Evolutionary conservation across 2,113 vertebrate genomes (phyloP).

Genomic region (Serilophus lunatus): DNA sequence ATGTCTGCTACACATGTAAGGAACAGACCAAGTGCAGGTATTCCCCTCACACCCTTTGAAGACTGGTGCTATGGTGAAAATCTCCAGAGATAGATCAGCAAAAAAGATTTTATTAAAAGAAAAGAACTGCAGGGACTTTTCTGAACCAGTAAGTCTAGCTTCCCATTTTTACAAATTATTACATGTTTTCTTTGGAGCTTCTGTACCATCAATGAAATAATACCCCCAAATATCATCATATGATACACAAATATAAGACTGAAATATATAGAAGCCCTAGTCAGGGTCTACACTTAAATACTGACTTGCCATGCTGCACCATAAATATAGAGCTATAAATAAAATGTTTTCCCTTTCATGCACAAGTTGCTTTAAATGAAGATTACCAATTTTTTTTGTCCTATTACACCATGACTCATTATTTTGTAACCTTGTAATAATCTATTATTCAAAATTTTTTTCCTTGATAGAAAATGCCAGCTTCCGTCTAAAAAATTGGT

Average conservation of each 20-base stretch:
- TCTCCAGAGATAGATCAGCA: background rate
- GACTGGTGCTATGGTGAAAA: background rate
- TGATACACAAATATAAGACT: background rate
- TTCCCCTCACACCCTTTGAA: background rate
- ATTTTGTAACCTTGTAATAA: background rate
- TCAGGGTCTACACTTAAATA: background rate
- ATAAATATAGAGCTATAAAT: background rate
- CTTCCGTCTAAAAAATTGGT: background rate
- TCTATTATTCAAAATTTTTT: background rate
- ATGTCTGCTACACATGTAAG: background rate
- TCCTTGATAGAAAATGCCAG: background rate
- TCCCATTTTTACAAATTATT: background rate
- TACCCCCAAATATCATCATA: background rate
- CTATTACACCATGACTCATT: background rate
- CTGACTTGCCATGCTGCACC: background rate
- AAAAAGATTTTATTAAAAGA: background rate
- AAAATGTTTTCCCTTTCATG: background rate
- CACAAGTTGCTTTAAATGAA: background rate
- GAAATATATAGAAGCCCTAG: background rate
- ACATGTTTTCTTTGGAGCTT: background rate
- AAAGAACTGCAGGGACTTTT: background rate
- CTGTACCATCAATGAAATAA: background rate
- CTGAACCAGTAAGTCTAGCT: background rate
- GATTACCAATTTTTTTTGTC: background rate
- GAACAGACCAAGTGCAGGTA: background rate